A percentile compares a stretch with the other conserved stretches of the same genome.
Conservation (phyloP, 2,888 invertebrate species). For the Cryptocephalus moraei region DNA sequence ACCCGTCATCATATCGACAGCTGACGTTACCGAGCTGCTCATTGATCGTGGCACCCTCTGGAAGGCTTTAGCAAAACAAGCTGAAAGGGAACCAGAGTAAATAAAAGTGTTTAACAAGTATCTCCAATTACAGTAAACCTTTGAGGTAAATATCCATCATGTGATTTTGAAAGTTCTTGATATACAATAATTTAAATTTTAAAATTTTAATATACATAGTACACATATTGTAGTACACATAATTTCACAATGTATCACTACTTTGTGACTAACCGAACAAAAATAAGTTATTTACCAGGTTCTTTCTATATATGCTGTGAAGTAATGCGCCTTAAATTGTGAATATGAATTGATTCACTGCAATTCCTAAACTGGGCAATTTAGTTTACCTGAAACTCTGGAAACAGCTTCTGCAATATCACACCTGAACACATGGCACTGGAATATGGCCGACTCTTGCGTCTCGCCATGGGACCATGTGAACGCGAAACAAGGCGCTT, state of each 20-base stretch:
- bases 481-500: slow-evolving; percentile 95
- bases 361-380: not conserved
- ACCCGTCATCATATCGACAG: slow-evolving; percentile 37
- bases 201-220: too few species aligned
- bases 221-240: too few species aligned
- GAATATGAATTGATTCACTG: too few species aligned
- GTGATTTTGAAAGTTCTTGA: too few species aligned
- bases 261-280: not conserved
- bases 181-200: too few species aligned
- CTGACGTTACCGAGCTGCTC: slow-evolving; percentile 62
- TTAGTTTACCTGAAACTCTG: slow-evolving; percentile 57
- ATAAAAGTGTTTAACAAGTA: not conserved
- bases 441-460: slow-evolving; percentile 79
- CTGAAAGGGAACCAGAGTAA: slow-evolving; percentile 31
- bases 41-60: slow-evolving; percentile 76
- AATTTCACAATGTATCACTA: too few species aligned
- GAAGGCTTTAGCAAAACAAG: slow-evolving; percentile 91
- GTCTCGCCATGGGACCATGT: slow-evolving; percentile 93
- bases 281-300: not conserved
- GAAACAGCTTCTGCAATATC: slow-evolving; percentile 87
- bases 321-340: too few species aligned
- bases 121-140: not conserved
- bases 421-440: slow-evolving; percentile 96
- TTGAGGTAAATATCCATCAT: too few species aligned
- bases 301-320: not conserved